Evolutionary conservation across 2,888 invertebrate species (phyloP).

Genomic region (Ceratothoa steindachneri): DNA sequence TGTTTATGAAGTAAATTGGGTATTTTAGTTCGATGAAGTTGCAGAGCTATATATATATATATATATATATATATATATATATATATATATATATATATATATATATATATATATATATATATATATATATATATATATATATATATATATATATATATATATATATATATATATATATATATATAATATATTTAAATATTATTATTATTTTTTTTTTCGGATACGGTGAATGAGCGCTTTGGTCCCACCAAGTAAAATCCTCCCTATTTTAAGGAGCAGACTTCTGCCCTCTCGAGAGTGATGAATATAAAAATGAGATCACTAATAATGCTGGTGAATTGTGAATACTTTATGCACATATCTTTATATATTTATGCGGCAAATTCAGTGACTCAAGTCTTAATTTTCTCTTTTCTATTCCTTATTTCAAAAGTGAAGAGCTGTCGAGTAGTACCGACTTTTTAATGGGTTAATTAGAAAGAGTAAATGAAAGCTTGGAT

Average conservation of each 20-base stretch:
- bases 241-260: too few species aligned
- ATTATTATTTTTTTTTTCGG: too few species aligned
- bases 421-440: background rate
- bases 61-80: constrained; percentile 12
- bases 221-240: too few species aligned
- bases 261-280: too few species aligned
- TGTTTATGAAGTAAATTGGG: background rate
- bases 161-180: constrained; percentile 20
- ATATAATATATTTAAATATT: background rate
- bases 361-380: too few species aligned
- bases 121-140: constrained; percentile 9
- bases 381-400: background rate
- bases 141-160: constrained; percentile 22
- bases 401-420: background rate
- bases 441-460: background rate
- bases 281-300: too few species aligned
- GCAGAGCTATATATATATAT: too few species aligned
- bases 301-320: too few species aligned
- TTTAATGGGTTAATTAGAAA: background rate
- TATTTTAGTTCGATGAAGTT: too few species aligned
- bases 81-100: constrained; percentile 3
- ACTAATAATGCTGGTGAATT: too few species aligned
- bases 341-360: too few species aligned
- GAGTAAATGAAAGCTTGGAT: background rate
- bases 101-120: constrained; percentile 12